These are phyloP conservation scores for Neoitamus cyanurus DNA, from an alignment of 2,888 invertebrate genomes.

Conservation along the genomic window DNA sequence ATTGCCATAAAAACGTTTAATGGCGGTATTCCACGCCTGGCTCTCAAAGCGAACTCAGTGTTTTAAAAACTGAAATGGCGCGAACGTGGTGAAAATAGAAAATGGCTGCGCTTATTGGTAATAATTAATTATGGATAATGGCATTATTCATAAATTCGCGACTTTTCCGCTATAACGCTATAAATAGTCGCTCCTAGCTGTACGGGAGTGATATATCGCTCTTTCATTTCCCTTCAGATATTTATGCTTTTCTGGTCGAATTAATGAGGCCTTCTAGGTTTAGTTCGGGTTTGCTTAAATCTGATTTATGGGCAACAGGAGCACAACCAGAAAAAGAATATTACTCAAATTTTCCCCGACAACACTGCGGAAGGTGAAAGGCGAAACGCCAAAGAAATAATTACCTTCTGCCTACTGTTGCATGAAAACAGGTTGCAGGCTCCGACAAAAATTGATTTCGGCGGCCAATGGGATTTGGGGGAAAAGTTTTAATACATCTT, in stretches of 20 bases:
- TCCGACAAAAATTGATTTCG: background rate
- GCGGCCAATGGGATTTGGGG: background rate
- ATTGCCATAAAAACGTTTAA: background rate
- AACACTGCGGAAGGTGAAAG: background rate
- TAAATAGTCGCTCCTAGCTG: background rate
- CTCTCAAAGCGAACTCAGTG: background rate
- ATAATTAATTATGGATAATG: background rate
- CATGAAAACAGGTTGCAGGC: background rate
- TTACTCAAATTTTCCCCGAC: background rate
- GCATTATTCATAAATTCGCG: background rate
- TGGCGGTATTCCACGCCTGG: background rate
- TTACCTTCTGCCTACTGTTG: background rate
- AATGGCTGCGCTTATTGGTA: background rate
- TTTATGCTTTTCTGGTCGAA: conserved; percentile 1
- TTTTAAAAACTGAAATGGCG: background rate
- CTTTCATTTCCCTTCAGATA: background rate
- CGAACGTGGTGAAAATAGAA: background rate
- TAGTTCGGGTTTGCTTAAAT: background rate
- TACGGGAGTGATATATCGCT: background rate
- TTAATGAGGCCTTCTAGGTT: background rate
- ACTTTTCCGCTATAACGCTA: background rate
- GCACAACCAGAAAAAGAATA: background rate
- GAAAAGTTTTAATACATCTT: background rate
- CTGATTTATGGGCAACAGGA: background rate
- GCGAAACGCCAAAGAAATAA: background rate